A percentile compares a stretch with the other conserved stretches of the same genome.
phyloP scores from a whole-genome alignment of 2,797 vertebrate genomes.

The Chrysocyon brachyurus region DNA sequence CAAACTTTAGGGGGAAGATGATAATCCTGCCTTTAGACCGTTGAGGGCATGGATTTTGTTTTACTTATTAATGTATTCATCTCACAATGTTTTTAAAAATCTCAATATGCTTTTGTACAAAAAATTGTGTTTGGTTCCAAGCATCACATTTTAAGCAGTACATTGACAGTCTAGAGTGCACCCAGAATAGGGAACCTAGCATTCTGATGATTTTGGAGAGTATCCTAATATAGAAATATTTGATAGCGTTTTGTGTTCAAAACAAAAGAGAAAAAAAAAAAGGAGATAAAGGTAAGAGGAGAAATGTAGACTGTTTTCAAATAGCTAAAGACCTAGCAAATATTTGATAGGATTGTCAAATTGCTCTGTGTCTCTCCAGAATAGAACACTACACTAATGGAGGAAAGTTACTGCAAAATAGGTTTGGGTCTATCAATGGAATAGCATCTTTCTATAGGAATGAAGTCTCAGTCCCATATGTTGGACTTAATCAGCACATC shows the following conservation, averaged over 20 bases:
- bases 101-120: not conserved
- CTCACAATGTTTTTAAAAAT: not conserved
- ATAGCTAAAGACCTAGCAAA: not conserved
- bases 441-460: not conserved
- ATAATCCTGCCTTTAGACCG: not conserved
- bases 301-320: not conserved
- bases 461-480: not conserved
- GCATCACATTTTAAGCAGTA: not conserved
- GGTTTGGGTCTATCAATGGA: not conserved
- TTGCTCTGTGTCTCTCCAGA: not conserved
- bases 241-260: slow-evolving; percentile 8
- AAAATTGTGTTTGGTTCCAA: not conserved
- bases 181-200: not conserved
- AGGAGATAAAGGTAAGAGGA: not conserved
- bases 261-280: not conserved
- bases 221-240: not conserved
- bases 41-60: not conserved
- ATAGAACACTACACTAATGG: not conserved
- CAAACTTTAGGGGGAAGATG: not conserved
- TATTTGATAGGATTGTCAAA: not conserved
- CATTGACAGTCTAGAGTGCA: not conserved
- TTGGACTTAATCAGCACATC: not conserved
- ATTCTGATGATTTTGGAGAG: not conserved
- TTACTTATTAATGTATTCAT: not conserved
- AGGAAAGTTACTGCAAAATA: not conserved